Evolutionary conservation across 2,888 invertebrate species (phyloP).

Genomic region (Entomobrya multifasciata): DNA sequence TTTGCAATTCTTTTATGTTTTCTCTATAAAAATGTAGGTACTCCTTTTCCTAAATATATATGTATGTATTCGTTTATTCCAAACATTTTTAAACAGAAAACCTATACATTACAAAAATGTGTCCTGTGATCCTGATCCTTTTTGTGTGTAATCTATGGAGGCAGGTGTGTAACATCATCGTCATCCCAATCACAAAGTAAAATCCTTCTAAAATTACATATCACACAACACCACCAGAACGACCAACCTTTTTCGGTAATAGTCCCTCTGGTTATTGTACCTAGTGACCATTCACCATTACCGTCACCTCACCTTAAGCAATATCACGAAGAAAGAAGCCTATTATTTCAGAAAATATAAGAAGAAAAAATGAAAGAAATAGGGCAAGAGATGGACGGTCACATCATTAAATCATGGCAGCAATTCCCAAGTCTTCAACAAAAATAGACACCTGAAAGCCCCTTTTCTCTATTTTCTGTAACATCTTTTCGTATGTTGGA

Average conservation of each 20-base stretch:
- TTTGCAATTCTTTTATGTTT: slow-evolving; percentile 7
- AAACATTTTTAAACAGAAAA: no score
- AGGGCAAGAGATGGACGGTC: slow-evolving; percentile 27
- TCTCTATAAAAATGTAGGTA: no score
- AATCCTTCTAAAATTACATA: not conserved
- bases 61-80: no score
- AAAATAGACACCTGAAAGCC: slow-evolving; percentile 61
- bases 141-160: not conserved
- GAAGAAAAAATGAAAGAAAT: not conserved
- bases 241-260: not conserved
- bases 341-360: not conserved
- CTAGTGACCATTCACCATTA: not conserved
- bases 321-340: no score
- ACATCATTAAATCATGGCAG: slow-evolving; percentile 68
- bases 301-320: slow-evolving; percentile 15
- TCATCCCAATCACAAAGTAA: not conserved
- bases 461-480: not conserved
- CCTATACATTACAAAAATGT: no score
- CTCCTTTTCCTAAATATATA: not conserved
- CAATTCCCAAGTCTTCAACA: slow-evolving; percentile 53
- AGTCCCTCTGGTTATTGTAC: not conserved
- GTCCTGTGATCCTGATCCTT: no score
- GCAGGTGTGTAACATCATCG: not conserved
- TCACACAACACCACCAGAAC: not conserved
- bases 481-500: not conserved